A percentile compares a stretch with the other conserved stretches of the same genome.
Conservation (phyloP, 2,888 invertebrate species). For the Epirrhoe tristata region DNA sequence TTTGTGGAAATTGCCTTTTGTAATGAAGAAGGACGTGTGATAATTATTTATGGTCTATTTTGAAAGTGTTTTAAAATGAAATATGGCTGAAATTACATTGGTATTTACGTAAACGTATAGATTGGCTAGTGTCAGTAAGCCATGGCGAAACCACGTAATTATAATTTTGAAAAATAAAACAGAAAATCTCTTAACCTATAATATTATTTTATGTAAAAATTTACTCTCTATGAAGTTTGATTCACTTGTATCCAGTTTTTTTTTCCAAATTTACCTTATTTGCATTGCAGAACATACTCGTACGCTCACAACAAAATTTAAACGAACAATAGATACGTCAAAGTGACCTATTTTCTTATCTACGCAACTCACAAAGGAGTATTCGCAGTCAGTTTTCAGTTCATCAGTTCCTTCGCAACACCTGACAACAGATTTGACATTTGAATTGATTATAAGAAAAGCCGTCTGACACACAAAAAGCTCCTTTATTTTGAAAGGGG, state of each 20-base stretch:
- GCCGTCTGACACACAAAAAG: not conserved
- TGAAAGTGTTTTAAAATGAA: not conserved
- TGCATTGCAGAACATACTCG: not conserved
- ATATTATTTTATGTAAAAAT: too few species aligned
- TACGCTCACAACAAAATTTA: not conserved
- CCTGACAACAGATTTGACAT: slow-evolving; percentile 32
- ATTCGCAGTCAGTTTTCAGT: slow-evolving; percentile 22
- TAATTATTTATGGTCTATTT: slow-evolving; percentile 1
- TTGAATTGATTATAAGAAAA: slow-evolving; percentile 31
- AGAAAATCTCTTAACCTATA: too few species aligned
- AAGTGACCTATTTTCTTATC: slow-evolving; percentile 11
- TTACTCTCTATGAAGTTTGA: too few species aligned
- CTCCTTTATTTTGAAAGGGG: not conserved
- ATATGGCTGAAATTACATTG: not conserved
- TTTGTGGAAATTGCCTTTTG: slow-evolving; percentile 15
- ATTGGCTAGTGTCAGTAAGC: too few species aligned
- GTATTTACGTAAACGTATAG: too few species aligned
- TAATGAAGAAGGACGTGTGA: not conserved
- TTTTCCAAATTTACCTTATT: too few species aligned
- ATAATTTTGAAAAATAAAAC: too few species aligned
- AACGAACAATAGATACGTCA: not conserved
- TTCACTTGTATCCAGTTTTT: too few species aligned
- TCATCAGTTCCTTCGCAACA: slow-evolving; percentile 24
- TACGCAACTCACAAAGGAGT: slow-evolving; percentile 8
- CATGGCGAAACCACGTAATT: too few species aligned